Conservation (phyloP, 2,113 vertebrate species). For the Merops nubicus region DNA sequence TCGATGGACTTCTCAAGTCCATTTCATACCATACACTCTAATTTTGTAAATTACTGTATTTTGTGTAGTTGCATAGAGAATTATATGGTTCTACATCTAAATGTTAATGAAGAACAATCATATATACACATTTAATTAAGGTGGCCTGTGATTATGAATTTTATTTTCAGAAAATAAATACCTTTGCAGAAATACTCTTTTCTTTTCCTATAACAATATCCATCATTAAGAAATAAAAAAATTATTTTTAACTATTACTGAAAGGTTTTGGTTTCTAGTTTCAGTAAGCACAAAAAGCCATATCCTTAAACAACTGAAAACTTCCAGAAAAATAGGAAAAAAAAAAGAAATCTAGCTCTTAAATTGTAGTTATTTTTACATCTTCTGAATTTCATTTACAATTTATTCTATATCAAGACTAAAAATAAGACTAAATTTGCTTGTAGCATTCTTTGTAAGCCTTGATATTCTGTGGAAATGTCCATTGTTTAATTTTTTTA, state of each 20-base stretch:
- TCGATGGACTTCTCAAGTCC: background rate
- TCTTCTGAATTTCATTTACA: background rate
- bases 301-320: background rate
- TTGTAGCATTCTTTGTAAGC: background rate
- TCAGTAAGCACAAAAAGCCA: background rate
- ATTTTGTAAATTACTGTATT: background rate
- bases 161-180: background rate
- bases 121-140: background rate
- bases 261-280: background rate
- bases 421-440: background rate
- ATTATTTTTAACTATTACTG: background rate
- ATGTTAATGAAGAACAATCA: background rate
- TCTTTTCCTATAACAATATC: background rate
- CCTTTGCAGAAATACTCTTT: accelerated
- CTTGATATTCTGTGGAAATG: background rate
- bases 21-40: background rate
- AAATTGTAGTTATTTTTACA: background rate
- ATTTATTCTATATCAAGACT: background rate
- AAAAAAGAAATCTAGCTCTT: background rate
- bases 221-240: background rate
- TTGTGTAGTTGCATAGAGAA: background rate
- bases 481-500: background rate
- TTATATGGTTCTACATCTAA: background rate
- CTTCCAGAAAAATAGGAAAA: background rate
- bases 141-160: background rate